Conservation (phyloP, 2,113 vertebrate genomes). For the Tetrao urogallus region DNA sequence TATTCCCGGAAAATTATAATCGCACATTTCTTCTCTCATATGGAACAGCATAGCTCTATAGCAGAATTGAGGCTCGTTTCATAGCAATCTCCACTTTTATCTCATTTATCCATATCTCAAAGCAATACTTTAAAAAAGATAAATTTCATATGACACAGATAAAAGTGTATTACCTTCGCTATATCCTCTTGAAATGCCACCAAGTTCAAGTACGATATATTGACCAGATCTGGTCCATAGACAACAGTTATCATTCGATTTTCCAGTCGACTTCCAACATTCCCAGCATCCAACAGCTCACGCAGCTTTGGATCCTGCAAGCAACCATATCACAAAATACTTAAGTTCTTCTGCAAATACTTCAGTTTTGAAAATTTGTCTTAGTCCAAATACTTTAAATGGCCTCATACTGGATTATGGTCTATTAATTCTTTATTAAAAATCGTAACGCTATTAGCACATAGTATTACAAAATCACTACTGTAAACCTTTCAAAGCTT, state of each 20-base stretch:
- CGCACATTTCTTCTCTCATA: not conserved
- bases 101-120: accelerated
- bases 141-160: not conserved
- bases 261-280: constrained; percentile 87
- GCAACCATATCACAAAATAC: not conserved
- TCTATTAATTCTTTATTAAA: not conserved
- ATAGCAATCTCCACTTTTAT: not conserved
- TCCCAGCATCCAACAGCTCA: constrained; percentile 90
- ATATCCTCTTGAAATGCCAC: constrained; percentile 95
- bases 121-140: not conserved
- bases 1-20: not conserved
- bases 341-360: not conserved
- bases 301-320: constrained; percentile 92
- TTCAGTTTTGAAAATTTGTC: not conserved
- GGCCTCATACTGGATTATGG: not conserved
- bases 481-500: not conserved
- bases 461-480: not conserved
- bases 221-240: constrained; percentile 92
- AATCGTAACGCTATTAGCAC: not conserved
- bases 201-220: constrained; percentile 95
- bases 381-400: not conserved
- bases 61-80: not conserved
- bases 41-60: not conserved
- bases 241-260: constrained; percentile 94
- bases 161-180: constrained; percentile 85